Base-by-base conservation (phyloP, 2,888 invertebrate genomes). In the Caenorhabditis parvicauda region DNA sequence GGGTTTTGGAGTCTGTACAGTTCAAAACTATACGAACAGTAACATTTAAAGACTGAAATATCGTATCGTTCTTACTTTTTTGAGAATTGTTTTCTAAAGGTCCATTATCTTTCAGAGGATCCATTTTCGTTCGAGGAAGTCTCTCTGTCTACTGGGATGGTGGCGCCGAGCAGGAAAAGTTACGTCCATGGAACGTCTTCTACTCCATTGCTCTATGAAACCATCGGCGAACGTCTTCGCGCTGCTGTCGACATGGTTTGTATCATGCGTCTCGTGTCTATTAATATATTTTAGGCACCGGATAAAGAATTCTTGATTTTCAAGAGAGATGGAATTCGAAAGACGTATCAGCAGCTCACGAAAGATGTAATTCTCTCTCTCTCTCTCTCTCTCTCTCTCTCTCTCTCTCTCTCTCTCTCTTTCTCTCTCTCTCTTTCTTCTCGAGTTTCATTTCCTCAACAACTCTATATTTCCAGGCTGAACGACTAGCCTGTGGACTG, bases 401-500 rank as follows among this genome's bases (percentile, higher is more conserved):
- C 37, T 35, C 25, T 14, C 2, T 25, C 17, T 17, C 32, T 6
- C 12, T 1, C 7, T 47, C 3, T n/a, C 6, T 21, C 14, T 2
- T 24, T 3, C 14, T 14, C 21, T 24, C 19, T 22, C 2, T n/a
- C 19, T 19, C 12, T 6, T 4, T 19, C 44, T 5, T 24, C 17
- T 44, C 24, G 27, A 14, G 1, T n/a, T n/a, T n/a, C n/a, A n/a
- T n/a, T n/a, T n/a, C n/a, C 9, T 21, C 14, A 21, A 47, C 7
- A 38, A 12, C 19, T n/a, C n/a, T n/a, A n/a, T 17, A 17, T 25
- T 50, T 65, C 58, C 63, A 90, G 86, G 87, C 87, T 0, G 88
- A 90, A 77, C 84, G 84, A 51, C 77, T 90, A 3, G 90, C 90
- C 0, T 88, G 88, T 1, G 89, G 89, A 1, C 84, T 91, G 0